Evolutionary conservation across 2,888 invertebrate genomes (phyloP).

Genomic region (Isotomurus palustris): DNA sequence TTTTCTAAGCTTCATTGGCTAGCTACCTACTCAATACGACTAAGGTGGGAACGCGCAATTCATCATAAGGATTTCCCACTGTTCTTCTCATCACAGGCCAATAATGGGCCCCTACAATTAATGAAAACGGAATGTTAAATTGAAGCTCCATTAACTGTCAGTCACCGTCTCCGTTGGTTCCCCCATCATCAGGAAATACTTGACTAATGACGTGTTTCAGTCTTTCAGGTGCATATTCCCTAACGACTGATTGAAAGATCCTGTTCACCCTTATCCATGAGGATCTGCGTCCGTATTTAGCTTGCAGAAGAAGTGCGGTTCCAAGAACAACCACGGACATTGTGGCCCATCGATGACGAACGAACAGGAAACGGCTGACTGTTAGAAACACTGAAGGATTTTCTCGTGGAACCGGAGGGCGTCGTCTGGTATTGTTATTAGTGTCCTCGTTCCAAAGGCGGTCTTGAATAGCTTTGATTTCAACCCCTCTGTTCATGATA

Average conservation of each 20-base stretch:
- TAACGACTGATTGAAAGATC: slow-evolving; percentile 10
- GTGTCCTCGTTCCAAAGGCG: slow-evolving; percentile 42
- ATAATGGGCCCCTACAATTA: too few species aligned
- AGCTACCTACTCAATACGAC: too few species aligned
- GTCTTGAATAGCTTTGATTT: slow-evolving; percentile 40
- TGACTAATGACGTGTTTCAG: too few species aligned
- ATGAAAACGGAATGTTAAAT: not conserved
- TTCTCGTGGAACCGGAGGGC: not conserved
- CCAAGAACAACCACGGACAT: slow-evolving; percentile 32
- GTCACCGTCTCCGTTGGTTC: too few species aligned
- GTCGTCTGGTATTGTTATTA: slow-evolving; percentile 20
- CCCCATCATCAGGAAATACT: slow-evolving; percentile 1
- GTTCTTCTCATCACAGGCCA: too few species aligned
- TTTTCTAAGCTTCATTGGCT: too few species aligned
- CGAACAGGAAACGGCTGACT: slow-evolving; percentile 34
- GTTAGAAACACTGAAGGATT: slow-evolving; percentile 9
- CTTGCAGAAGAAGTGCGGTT: slow-evolving; percentile 34
- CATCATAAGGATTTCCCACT: too few species aligned
- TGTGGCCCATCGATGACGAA: slow-evolving; percentile 37
- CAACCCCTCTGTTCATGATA: slow-evolving; percentile 27
- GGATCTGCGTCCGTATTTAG: slow-evolving; percentile 35
- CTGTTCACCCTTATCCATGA: too few species aligned
- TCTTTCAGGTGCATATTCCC: slow-evolving; percentile 16
- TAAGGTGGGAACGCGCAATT: too few species aligned
- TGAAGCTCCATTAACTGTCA: not conserved